Evolutionary conservation across 2,888 invertebrate species (phyloP).

Genomic region (Drosophila cyrtoloma): DNA sequence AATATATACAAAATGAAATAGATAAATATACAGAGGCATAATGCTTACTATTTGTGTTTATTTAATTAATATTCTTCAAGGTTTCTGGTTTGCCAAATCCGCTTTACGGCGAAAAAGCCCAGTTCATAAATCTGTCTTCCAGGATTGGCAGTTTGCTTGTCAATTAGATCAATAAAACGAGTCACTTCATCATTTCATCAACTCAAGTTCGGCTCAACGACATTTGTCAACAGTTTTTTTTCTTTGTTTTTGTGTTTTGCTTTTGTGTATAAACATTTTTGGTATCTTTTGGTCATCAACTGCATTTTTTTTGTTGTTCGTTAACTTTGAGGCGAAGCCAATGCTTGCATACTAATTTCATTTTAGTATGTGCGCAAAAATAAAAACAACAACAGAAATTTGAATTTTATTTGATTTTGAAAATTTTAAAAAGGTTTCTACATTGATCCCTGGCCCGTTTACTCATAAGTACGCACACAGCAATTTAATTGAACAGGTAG

Average conservation of each 20-base stretch:
- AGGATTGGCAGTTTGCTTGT: conserved; percentile 44
- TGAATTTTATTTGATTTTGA: conserved; percentile 39
- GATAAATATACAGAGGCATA: neutral
- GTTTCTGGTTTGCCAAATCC: neutral
- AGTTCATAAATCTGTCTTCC: conserved; percentile 46
- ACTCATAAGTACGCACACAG: conserved; percentile 11
- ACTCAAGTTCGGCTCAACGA: conserved; percentile 42
- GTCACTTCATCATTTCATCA: conserved; percentile 52
- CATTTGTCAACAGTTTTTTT: conserved; percentile 28
- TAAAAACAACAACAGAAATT: conserved; percentile 14
- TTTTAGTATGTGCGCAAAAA: conserved; percentile 31
- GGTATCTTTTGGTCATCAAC: conserved; percentile 49
- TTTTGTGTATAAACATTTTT: conserved; percentile 12
- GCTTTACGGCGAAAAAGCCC: conserved; percentile 19
- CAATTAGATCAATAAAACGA: conserved; percentile 69
- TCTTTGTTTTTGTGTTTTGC: neutral
- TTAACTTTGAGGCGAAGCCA: conserved; percentile 23
- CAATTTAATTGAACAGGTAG: conserved; percentile 21
- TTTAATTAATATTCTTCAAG: neutral
- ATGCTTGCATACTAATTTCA: conserved; percentile 35
- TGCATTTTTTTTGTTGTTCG: conserved; percentile 18
- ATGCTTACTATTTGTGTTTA: neutral
- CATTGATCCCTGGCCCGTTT: conserved; percentile 50
- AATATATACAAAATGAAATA: neutral
- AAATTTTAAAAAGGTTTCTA: conserved; percentile 33